Conservation (phyloP, 2,888 invertebrate species). For the Lithodes maja region DNA sequence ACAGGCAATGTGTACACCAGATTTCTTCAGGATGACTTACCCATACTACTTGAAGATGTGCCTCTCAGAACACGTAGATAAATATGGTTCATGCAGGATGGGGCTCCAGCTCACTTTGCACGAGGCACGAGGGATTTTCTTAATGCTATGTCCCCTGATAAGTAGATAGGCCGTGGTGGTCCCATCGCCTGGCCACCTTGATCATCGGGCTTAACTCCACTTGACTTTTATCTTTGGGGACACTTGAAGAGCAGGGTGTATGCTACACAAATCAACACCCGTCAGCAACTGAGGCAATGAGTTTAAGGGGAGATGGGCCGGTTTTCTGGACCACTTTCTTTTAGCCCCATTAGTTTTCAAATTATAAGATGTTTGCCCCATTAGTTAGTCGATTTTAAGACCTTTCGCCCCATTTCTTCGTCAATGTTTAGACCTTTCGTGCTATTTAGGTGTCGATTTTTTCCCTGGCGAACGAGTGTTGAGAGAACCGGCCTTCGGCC, state of each 20-base stretch:
- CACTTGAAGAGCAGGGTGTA: constrained; percentile 14
- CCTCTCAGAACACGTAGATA: not conserved
- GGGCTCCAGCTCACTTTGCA: not conserved
- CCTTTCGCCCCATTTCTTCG: too few species aligned
- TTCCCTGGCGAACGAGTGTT: too few species aligned
- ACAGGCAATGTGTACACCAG: constrained; percentile 49
- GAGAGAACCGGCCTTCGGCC: too few species aligned
- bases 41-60: constrained; percentile 22
- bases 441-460: too few species aligned
- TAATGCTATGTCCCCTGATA: constrained; percentile 13
- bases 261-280: constrained; percentile 11
- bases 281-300: not conserved
- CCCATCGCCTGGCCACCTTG: constrained; percentile 11
- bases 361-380: too few species aligned
- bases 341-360: too few species aligned
- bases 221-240: constrained; percentile 6
- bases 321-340: too few species aligned
- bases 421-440: too few species aligned
- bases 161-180: constrained; percentile 20
- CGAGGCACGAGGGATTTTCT: not conserved
- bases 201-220: constrained; percentile 9
- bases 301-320: not conserved
- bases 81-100: constrained; percentile 40
- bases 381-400: too few species aligned
- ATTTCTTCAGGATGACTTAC: constrained; percentile 15